Percentiles rank a stretch among this genome's conserved stretches.
Conservation (phyloP, 2,797 vertebrate genomes). For the Monodelphis domestica region DNA sequence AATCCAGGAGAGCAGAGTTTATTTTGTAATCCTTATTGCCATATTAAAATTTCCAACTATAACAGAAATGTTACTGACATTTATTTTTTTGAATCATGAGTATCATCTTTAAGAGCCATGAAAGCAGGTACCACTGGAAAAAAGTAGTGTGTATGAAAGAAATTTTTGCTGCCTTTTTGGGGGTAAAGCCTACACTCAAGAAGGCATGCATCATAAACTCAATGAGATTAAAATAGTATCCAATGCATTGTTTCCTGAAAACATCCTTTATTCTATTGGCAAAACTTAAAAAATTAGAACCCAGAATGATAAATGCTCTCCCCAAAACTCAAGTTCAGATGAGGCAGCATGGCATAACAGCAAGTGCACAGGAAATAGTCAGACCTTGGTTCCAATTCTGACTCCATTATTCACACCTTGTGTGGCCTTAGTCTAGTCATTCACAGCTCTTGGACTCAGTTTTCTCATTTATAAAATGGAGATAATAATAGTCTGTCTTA, state of each 20-base stretch:
- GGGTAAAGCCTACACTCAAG: slow-evolving; percentile 40
- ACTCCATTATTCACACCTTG: neutral
- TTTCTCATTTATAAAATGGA: neutral
- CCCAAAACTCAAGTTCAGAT: neutral
- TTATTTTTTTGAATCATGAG: neutral
- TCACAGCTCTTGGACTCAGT: neutral
- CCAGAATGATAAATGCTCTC: neutral
- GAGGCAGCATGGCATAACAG: neutral
- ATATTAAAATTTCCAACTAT: neutral
- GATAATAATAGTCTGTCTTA: neutral
- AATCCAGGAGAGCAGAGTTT: slow-evolving; percentile 37
- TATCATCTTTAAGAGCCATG: neutral
- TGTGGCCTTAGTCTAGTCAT: neutral
- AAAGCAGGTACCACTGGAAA: slow-evolving; percentile 40
- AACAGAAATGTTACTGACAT: neutral
- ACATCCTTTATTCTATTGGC: neutral
- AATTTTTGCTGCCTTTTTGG: slow-evolving; percentile 37
- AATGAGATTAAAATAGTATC: neutral
- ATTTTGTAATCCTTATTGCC: slow-evolving; percentile 52
- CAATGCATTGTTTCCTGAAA: neutral
- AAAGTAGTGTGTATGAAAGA: slow-evolving; percentile 56
- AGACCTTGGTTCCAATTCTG: neutral
- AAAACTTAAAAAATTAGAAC: neutral
- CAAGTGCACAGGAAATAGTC: neutral
- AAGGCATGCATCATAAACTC: neutral